Evolutionary conservation across 2,888 invertebrate genomes (phyloP).

Genomic region (Automeris io): DNA sequence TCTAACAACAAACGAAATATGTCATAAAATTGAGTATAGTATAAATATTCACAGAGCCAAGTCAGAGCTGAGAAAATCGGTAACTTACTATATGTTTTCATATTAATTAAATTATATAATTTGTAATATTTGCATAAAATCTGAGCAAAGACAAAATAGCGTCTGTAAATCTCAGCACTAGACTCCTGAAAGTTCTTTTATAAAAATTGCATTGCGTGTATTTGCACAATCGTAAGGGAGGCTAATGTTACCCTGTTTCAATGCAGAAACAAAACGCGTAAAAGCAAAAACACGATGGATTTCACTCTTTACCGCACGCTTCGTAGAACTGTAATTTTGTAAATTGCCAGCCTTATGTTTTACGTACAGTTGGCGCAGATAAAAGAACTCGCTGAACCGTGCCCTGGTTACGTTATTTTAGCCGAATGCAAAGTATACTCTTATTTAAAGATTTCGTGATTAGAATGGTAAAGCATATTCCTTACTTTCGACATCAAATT

Average conservation of each 20-base stretch:
- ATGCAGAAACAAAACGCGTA: slow-evolving; percentile 4
- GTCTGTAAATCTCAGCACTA: too few relatives aligned
- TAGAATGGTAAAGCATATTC: background rate
- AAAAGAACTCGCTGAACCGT: slow-evolving; percentile 28
- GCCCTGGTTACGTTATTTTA: slow-evolving; percentile 11
- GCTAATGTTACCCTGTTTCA: slow-evolving; percentile 2
- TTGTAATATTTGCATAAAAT: too few relatives aligned
- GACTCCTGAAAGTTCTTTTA: too few relatives aligned
- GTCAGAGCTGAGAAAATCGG: too few relatives aligned
- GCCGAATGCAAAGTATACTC: slow-evolving; percentile 4
- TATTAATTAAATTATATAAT: too few relatives aligned
- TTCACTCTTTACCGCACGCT: slow-evolving; percentile 20
- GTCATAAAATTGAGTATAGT: too few relatives aligned
- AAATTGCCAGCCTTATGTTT: slow-evolving; percentile 27
- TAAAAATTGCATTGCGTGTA: too few relatives aligned
- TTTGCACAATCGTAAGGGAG: background rate
- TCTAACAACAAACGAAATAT: too few relatives aligned
- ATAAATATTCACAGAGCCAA: too few relatives aligned
- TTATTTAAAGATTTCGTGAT: background rate
- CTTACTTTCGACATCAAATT: too few relatives aligned
- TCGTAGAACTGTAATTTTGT: slow-evolving; percentile 32
- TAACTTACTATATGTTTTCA: too few relatives aligned
- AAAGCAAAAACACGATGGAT: slow-evolving; percentile 16
- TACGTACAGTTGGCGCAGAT: slow-evolving; percentile 32
- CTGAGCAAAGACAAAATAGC: too few relatives aligned